Percentiles rank a stretch among this genome's conserved stretches.
Evolutionary conservation across 1,140 invertebrate species (phyloP).

Genomic region (Trichogramma pretiosum): DNA sequence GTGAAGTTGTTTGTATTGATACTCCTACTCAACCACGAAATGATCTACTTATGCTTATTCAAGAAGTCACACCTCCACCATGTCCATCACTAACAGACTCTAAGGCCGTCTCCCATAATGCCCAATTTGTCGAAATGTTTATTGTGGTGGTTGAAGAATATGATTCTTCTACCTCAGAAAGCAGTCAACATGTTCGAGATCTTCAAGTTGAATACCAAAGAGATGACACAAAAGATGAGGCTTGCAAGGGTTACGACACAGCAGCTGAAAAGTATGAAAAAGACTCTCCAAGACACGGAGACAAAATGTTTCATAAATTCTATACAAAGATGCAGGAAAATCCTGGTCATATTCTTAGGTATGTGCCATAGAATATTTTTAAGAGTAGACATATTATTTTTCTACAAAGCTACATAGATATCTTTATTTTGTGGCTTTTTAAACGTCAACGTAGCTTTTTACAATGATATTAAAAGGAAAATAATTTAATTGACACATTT

Average conservation of each 20-base stretch:
- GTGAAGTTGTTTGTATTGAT: slow-evolving; percentile 58
- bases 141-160: slow-evolving; percentile 55
- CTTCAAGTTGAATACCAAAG: slow-evolving; percentile 56
- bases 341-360: slow-evolving; percentile 75
- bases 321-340: slow-evolving; percentile 61
- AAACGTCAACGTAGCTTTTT: too few relatives aligned
- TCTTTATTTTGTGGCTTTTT: too few relatives aligned
- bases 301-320: slow-evolving; percentile 73
- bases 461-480: background rate
- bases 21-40: slow-evolving; percentile 56
- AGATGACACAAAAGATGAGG: slow-evolving; percentile 26
- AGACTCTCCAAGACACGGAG: slow-evolving; percentile 64
- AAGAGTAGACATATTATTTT: too few relatives aligned
- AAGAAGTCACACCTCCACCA: slow-evolving; percentile 47
- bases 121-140: slow-evolving; percentile 49
- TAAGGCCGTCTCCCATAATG: slow-evolving; percentile 21
- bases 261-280: slow-evolving; percentile 67
- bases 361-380: too few relatives aligned
- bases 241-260: slow-evolving; percentile 24
- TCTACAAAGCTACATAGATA: too few relatives aligned
- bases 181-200: slow-evolving; percentile 54
- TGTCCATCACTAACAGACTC: slow-evolving; percentile 35
- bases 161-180: slow-evolving; percentile 22
- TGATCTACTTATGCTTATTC: slow-evolving; percentile 53
- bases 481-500: slow-evolving; percentile 16